Evolutionary conservation across 2,113 vertebrate genomes (phyloP).

Genomic region (Porphyrio hochstetteri): DNA sequence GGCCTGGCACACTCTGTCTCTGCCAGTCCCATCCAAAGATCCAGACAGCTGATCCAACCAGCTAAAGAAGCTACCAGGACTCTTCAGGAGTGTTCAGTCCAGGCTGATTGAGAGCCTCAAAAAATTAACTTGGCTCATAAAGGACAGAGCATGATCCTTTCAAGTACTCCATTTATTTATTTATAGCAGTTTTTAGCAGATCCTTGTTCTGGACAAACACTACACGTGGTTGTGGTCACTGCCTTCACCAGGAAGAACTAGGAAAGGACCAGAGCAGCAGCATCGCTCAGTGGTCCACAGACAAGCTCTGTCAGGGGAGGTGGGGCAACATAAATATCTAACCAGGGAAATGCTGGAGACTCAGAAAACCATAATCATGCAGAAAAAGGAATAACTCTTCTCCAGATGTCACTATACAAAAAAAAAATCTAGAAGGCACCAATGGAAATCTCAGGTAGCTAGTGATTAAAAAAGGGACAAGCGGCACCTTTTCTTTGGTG

Average conservation of each 20-base stretch:
- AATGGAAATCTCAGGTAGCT: not conserved
- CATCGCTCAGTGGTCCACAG: not conserved
- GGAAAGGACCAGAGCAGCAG: not conserved
- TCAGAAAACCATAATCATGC: not conserved
- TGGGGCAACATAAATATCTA: not conserved
- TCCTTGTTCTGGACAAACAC: not conserved
- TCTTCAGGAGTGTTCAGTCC: conserved; percentile 33
- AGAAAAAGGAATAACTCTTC: not conserved
- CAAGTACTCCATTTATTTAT: not conserved
- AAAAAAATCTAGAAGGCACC: not conserved
- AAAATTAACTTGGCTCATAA: not conserved
- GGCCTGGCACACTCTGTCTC: conserved; percentile 27
- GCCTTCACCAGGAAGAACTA: not conserved
- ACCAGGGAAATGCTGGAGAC: not conserved
- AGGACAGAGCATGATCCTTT: not conserved
- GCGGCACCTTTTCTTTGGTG: not conserved
- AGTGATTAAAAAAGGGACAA: not conserved
- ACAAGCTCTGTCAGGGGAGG: not conserved
- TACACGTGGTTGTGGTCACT: rapidly evolving
- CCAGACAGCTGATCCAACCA: conserved; percentile 44
- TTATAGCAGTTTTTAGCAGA: rapidly evolving
- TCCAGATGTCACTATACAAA: not conserved
- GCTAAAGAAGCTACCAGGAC: conserved; percentile 37
- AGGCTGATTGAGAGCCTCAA: not conserved
- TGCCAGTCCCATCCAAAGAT: conserved; percentile 54